Conservation (phyloP, 2,113 vertebrate species). For the Varanus komodoensis region DNA sequence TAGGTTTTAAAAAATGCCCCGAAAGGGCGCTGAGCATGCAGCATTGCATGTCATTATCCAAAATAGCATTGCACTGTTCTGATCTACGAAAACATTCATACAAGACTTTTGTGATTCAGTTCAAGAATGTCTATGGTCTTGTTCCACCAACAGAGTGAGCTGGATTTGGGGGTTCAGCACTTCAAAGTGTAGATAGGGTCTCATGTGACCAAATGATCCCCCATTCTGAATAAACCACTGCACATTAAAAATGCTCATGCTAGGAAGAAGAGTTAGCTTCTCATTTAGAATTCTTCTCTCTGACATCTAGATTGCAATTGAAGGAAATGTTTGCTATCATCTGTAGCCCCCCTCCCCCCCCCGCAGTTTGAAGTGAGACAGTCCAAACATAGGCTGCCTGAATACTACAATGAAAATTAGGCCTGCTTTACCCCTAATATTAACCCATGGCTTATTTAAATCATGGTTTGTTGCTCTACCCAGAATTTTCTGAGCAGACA, state of each 20-base stretch:
- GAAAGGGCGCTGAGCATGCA: neutral
- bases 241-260: neutral
- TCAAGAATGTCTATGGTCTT: neutral
- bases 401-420: neutral
- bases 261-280: neutral
- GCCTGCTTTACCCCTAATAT: too few species aligned
- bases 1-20: neutral
- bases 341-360: too few species aligned
- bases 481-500: too few species aligned
- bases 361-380: neutral
- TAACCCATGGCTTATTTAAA: too few species aligned
- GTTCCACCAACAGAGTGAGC: neutral
- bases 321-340: neutral
- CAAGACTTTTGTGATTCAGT: neutral
- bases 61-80: conserved; percentile 1
- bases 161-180: neutral
- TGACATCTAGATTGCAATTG: neutral
- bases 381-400: neutral
- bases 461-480: too few species aligned
- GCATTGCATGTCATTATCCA: neutral
- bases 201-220: neutral
- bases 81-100: neutral
- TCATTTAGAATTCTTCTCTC: neutral
- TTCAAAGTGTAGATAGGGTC: neutral
- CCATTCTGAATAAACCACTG: neutral